These are phyloP conservation scores for Odocoileus hemionus DNA, from an alignment of 2,113 vertebrate species.

Conservation along the genomic window DNA sequence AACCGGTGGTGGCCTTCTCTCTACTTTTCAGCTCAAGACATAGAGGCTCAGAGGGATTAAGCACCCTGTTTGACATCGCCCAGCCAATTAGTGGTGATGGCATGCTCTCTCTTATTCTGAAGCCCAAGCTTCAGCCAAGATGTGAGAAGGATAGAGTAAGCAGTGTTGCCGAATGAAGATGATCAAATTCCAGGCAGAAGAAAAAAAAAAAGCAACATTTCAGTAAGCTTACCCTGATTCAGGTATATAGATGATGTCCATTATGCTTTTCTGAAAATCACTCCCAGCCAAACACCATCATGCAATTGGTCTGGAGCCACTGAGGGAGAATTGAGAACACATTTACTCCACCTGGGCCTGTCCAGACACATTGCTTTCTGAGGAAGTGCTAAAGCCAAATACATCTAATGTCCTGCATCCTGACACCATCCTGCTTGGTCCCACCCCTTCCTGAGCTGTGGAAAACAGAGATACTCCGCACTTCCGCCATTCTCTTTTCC, in stretches of 20 bases:
- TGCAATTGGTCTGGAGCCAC: background rate
- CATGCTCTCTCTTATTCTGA: background rate
- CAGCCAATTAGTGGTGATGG: background rate
- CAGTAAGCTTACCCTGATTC: background rate
- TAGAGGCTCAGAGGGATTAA: background rate
- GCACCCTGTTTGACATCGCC: background rate
- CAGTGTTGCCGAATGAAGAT: background rate
- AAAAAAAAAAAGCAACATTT: background rate
- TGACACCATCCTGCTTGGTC: background rate
- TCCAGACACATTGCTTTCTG: background rate
- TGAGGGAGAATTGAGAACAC: background rate
- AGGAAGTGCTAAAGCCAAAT: background rate
- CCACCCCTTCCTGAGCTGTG: background rate
- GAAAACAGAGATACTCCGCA: background rate
- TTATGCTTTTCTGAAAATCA: background rate
- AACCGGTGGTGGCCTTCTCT: background rate
- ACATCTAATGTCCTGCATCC: background rate
- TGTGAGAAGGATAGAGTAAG: background rate
- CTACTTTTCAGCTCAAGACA: background rate
- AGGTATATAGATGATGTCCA: background rate
- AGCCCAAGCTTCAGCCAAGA: background rate
- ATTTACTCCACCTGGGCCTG: background rate
- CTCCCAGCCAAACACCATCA: background rate
- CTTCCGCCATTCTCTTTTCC: background rate
- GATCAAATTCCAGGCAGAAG: background rate